Evolutionary conservation across 2,888 invertebrate species (phyloP).

Genomic region (Calliphora vomitoria): DNA sequence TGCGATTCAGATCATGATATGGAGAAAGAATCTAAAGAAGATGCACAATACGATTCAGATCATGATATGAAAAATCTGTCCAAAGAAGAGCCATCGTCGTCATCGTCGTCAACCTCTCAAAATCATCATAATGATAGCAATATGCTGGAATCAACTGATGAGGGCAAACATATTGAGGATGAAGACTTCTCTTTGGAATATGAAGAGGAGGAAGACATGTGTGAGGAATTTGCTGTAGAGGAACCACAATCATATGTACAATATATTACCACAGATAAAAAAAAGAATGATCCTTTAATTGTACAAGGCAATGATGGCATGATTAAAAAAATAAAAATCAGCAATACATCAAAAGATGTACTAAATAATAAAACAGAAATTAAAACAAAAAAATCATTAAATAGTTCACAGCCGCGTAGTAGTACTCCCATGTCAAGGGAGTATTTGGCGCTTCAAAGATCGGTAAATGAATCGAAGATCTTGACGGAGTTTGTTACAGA

Average conservation of each 20-base stretch:
- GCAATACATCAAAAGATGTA: slow-evolving; percentile 46
- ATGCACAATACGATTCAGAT: slow-evolving; percentile 42
- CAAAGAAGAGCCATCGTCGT: background rate
- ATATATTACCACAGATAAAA: slow-evolving; percentile 47
- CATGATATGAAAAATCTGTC: slow-evolving; percentile 27
- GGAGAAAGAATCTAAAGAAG: slow-evolving; percentile 22
- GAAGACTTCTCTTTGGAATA: slow-evolving; percentile 62
- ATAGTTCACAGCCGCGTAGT: slow-evolving; percentile 69
- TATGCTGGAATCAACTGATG: background rate
- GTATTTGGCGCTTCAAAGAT: slow-evolving; percentile 87
- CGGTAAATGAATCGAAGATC: slow-evolving; percentile 89
- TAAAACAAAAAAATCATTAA: slow-evolving; percentile 43
- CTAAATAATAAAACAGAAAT: slow-evolving; percentile 11
- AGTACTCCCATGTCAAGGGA: slow-evolving; percentile 85
- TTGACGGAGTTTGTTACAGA: slow-evolving; percentile 87
- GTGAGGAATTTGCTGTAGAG: slow-evolving; percentile 48
- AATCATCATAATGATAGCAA: slow-evolving; percentile 10
- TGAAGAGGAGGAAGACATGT: slow-evolving; percentile 62
- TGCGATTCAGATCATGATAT: slow-evolving; percentile 48
- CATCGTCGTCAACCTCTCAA: too few relatives aligned
- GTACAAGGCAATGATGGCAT: slow-evolving; percentile 56
- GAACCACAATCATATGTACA: slow-evolving; percentile 30
- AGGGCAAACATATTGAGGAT: slow-evolving; percentile 17
- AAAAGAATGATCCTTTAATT: slow-evolving; percentile 44
- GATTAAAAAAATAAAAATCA: slow-evolving; percentile 58